These are phyloP conservation scores for Microctonus aethiopoides DNA, from an alignment of 2,888 invertebrate species.

Conservation along the genomic window DNA sequence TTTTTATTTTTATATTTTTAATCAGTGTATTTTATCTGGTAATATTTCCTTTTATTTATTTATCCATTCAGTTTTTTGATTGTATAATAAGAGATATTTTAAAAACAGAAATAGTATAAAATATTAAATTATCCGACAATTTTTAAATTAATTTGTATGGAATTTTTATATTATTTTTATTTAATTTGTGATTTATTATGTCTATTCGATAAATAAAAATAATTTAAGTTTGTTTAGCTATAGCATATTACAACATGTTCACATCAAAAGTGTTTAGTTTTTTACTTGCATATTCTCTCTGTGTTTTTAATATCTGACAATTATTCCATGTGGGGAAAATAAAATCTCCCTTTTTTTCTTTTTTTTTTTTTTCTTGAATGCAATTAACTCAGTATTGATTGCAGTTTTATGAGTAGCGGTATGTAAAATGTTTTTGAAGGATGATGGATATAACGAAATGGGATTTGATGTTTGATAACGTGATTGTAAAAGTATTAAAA, in stretches of 20 bases:
- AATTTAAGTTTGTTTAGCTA: neutral
- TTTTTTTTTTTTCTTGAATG: neutral
- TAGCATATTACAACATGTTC: neutral
- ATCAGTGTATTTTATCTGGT: conserved; percentile 48
- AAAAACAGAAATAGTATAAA: conserved; percentile 4
- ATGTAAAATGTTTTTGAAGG: conserved; percentile 16
- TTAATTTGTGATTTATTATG: neutral
- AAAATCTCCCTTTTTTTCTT: no score
- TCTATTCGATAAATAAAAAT: conserved; percentile 5
- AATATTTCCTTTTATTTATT: conserved; percentile 42
- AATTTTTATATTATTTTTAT: no score
- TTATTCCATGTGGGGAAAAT: no score
- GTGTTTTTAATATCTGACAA: conserved; percentile 23
- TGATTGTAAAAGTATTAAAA: no score
- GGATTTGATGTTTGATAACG: neutral
- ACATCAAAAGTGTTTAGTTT: no score
- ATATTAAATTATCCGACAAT: neutral
- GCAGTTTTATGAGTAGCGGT: conserved; percentile 35
- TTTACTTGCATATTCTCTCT: neutral
- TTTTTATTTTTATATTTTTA: conserved; percentile 41
- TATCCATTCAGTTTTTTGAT: conserved; percentile 39
- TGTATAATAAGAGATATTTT: conserved; percentile 48
- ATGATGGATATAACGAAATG: neutral
- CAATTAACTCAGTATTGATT: conserved; percentile 17
- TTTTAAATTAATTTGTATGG: neutral